Evolutionary conservation across 2,113 vertebrate species (phyloP).

Genomic region (Ciconia stormi): DNA sequence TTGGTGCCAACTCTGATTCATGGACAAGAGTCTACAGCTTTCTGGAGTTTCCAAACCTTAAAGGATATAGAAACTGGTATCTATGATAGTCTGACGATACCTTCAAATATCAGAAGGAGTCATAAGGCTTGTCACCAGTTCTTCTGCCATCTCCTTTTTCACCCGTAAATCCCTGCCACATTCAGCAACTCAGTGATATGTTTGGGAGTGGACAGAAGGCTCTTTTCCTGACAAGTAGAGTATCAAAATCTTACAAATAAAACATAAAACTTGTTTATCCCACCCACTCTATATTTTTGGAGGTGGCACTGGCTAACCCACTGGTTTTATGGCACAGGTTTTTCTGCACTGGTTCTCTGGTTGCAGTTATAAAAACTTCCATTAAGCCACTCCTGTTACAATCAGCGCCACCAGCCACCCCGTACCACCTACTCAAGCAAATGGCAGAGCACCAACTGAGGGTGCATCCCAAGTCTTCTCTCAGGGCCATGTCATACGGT

Average conservation of each 20-base stretch:
- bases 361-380: not conserved
- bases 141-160: not conserved
- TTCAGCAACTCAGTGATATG: not conserved
- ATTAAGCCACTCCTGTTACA: not conserved
- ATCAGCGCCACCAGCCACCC: not conserved
- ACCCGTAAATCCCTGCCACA: not conserved
- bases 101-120: not conserved
- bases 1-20: not conserved
- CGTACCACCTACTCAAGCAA: not conserved
- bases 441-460: not conserved
- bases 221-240: not conserved
- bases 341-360: not conserved
- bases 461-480: not conserved
- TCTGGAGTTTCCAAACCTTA: not conserved
- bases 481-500: fast-evolving
- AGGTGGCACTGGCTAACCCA: not conserved
- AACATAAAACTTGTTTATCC: not conserved
- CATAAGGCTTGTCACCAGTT: not conserved
- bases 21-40: not conserved
- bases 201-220: not conserved
- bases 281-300: not conserved
- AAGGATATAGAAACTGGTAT: not conserved
- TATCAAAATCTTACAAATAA: not conserved
- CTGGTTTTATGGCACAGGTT: not conserved
- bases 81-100: not conserved